These are phyloP conservation scores for Drosophila parabipectinata DNA, from an alignment of 1,140 invertebrate species.

Conservation along the genomic window DNA sequence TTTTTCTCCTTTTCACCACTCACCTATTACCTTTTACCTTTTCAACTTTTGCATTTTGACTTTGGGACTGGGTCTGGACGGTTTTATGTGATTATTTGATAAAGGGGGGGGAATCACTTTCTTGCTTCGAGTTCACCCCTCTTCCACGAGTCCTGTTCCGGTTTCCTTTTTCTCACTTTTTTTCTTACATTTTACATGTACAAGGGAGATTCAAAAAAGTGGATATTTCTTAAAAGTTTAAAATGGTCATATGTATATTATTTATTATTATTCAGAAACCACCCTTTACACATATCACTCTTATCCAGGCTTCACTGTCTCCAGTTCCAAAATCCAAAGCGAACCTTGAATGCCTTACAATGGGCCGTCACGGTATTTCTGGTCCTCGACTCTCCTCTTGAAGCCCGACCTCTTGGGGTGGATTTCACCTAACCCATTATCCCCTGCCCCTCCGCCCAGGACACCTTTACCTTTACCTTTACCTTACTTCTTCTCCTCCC, in stretches of 20 bases:
- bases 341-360: constrained; percentile 38
- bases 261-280: neutral
- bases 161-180: constrained; percentile 7
- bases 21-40: constrained; percentile 9
- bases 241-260: neutral
- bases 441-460: neutral
- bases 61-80: constrained; percentile 23
- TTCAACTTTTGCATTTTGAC: constrained; percentile 38
- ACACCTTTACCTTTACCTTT: neutral
- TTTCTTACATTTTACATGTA: neutral
- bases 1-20: neutral
- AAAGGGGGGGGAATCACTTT: neutral
- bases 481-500: neutral
- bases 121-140: constrained; percentile 22
- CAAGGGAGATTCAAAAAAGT: neutral
- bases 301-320: neutral
- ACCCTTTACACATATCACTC: neutral
- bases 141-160: constrained; percentile 10
- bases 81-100: constrained; percentile 45
- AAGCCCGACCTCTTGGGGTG: constrained; percentile 50
- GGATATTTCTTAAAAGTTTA: neutral
- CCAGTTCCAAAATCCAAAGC: constrained; percentile 14
- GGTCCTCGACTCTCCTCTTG: constrained; percentile 8
- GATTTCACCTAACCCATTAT: constrained; percentile 19
- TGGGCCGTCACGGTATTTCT: constrained; percentile 39